A percentile compares a stretch with the other conserved stretches of the same genome.
These are phyloP conservation scores for Clarias magur DNA, from an alignment of 2,113 vertebrate species.

Conservation along the genomic window DNA sequence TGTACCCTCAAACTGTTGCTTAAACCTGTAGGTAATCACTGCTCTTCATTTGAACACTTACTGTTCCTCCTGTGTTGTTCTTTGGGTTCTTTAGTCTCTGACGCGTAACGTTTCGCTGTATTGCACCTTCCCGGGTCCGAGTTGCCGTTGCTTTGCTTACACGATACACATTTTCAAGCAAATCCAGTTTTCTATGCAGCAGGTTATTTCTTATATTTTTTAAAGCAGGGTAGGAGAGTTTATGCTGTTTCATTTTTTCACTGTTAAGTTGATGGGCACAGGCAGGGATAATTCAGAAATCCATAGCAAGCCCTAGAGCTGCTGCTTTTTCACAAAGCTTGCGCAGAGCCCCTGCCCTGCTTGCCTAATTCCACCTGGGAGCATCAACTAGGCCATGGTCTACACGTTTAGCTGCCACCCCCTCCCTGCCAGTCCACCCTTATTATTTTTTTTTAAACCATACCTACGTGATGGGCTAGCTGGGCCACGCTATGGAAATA, in stretches of 20 bases:
- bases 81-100: background rate
- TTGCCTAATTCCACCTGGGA: slow-evolving; percentile 70
- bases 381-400: slow-evolving; percentile 41
- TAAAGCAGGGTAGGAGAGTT: slow-evolving; percentile 15
- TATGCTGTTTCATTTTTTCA: slow-evolving; percentile 37
- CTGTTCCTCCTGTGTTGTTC: slow-evolving; percentile 13
- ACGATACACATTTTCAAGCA: background rate
- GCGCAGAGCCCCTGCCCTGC: slow-evolving; percentile 56
- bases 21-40: background rate
- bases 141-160: background rate
- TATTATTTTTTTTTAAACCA: slow-evolving; percentile 6
- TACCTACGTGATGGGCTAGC: slow-evolving; percentile 55
- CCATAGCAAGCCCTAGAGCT: slow-evolving; percentile 40
- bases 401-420: slow-evolving; percentile 11
- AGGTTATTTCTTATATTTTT: slow-evolving; percentile 16
- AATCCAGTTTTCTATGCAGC: background rate
- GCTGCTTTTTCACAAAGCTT: slow-evolving; percentile 53
- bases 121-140: background rate
- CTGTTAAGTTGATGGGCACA: slow-evolving; percentile 45
- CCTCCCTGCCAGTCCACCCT: background rate
- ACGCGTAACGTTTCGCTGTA: background rate
- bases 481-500: slow-evolving; percentile 59
- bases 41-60: background rate
- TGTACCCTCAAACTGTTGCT: background rate
- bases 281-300: slow-evolving; percentile 55